Evolutionary conservation across 2,113 vertebrate species (phyloP), one percentile per base, ranked within the genome.

Genomic region (Dipodomys ordii): DNA sequence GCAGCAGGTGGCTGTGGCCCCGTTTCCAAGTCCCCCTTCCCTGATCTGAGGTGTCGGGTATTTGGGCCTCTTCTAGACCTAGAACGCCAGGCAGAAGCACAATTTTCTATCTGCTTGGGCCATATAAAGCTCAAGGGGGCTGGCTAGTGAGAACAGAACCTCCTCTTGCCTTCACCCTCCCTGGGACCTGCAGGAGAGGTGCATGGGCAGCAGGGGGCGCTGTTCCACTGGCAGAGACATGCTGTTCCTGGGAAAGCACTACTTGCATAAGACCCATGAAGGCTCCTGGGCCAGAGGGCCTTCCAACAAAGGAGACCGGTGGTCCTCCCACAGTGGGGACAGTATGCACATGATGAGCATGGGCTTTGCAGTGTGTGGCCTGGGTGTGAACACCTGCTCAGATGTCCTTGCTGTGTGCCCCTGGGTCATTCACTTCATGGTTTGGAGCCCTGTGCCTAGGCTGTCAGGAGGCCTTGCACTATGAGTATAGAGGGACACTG

Each of bases 171-270:
- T 39, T 13, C 49, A 53, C 49, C 12, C 49, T 53, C 49, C 11
- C 1, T 13, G 12, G 49, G 49, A 44, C 39, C 39, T 60, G 94
- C 46, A 12, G 92, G 39, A 86, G 23, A 15, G 65, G 13, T 13
- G 49, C 49, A 13, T n/a, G 74, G 84, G 28, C 96, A 84, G 91
- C 91, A 95, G 94, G 89, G 93, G 97, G 87, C 8, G 32, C 96
- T 89, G 3, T 64, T 87, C 76, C 86, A 72, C 46, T 4, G 3
- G 76, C 15, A 1, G 60, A 72, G 76, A 79, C 20, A 64, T 0
- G 0, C 0, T 2, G 6, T 16, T 20, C 71, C 19, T 23, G 57
- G 72, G 16, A 12, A 19, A 67, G 77, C 60, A 27, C 60, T 3
- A 35, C 69, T 1, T 32, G 68, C 3, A 2, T n/a, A 5, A 57